Evolutionary conservation across 2,888 invertebrate species (phyloP).

Genomic region (Leptinotarsa juncta): DNA sequence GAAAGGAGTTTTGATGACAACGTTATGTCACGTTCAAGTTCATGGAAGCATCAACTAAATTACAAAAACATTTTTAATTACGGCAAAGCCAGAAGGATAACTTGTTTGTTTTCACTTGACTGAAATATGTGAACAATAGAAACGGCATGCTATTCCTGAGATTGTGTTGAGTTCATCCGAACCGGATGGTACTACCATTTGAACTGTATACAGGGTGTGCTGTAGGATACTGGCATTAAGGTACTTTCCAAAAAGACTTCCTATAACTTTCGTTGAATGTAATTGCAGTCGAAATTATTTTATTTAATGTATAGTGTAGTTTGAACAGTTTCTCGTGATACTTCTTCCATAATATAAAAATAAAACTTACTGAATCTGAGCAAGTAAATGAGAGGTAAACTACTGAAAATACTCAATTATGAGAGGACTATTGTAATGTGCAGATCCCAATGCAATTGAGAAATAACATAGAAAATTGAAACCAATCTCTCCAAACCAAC

Average conservation of each 20-base stretch:
- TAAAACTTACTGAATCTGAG: no score
- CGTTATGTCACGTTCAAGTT: conserved; percentile 23
- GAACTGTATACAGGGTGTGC: not conserved
- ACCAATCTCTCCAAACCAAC: no score
- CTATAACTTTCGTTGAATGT: no score
- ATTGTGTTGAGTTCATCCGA: conserved; percentile 14
- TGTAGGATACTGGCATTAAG: not conserved
- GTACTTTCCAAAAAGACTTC: not conserved
- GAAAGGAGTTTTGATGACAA: conserved; percentile 18
- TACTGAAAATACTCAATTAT: no score
- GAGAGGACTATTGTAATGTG: no score
- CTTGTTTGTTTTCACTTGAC: conserved; percentile 16
- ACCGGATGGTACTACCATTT: not conserved
- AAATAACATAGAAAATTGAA: no score
- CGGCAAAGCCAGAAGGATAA: conserved; percentile 17
- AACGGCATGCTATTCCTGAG: conserved; percentile 11
- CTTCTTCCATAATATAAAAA: no score
- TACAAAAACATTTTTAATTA: conserved; percentile 26
- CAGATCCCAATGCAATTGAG: no score
- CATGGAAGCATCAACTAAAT: conserved; percentile 29
- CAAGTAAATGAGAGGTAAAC: no score
- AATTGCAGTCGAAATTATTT: no score
- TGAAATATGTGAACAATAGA: conserved; percentile 18
- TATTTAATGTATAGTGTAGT: no score
- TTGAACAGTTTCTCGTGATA: no score